These are phyloP conservation scores for Sycophaga agraensis DNA, from an alignment of 1,140 invertebrate species.

Conservation along the genomic window DNA sequence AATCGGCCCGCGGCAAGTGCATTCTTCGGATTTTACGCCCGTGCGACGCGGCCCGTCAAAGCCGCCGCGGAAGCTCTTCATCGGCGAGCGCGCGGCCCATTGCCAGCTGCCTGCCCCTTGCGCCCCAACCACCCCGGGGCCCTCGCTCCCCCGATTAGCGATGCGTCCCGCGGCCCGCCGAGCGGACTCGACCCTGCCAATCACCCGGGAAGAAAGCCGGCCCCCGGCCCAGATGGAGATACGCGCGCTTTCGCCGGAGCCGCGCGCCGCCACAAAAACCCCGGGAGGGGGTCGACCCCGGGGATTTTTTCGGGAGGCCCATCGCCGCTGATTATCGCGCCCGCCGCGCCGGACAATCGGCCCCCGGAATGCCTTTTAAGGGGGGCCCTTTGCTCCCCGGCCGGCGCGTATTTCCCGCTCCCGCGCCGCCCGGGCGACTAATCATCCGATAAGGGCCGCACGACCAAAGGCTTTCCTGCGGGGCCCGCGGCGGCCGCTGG, in stretches of 20 bases:
- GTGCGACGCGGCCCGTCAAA: neutral
- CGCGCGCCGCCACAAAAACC: too few species aligned
- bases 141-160: too few species aligned
- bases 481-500: too few species aligned
- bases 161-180: too few species aligned
- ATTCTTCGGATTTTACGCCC: constrained; percentile 1
- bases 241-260: too few species aligned
- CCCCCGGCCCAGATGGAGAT: too few species aligned
- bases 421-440: constrained; percentile 10
- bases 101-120: neutral
- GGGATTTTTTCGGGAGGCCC: constrained; percentile 17
- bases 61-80: neutral
- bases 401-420: too few species aligned
- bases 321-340: constrained; percentile 10
- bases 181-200: too few species aligned
- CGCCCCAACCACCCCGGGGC: too few species aligned
- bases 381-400: neutral
- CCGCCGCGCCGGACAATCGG: too few species aligned
- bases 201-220: too few species aligned
- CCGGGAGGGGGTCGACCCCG: neutral
- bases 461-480: constrained; percentile 32
- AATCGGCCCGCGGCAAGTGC: neutral
- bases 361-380: constrained; percentile 19
- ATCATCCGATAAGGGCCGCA: constrained; percentile 24
- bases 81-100: neutral